Evolutionary conservation across 2,113 vertebrate species (phyloP), one percentile per base, ranked within the genome.

Genomic region (Neoarius graeffei): DNA sequence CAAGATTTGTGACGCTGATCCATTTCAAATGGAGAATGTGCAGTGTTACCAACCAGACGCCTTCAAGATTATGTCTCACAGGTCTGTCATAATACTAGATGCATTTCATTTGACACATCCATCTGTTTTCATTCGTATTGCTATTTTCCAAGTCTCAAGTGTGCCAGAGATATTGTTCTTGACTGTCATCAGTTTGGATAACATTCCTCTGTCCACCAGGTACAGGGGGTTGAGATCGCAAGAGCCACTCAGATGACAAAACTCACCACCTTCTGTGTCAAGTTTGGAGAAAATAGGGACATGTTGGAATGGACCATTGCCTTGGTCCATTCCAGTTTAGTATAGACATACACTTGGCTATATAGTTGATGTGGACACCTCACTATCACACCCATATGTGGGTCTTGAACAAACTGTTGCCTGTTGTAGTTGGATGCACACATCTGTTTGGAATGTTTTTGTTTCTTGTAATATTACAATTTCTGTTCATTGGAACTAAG

Each of bases 1-100:
- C 95, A 98, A 98, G 94, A 98, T 98, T 93, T 98, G 97, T 67
- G 97, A 98, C 0, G 97, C 97, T 0, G 97, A 98, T 93, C 97
- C 97, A 1, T 97, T 97, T 93, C 97, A 98, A 94, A 98, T 98
- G 97, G 97, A 98, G 93, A 98, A 98, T 2, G 96, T 97, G 35
- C 97, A 97, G 93, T 98, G 97, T 93, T 98, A 97, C 95, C 96
- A 97, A 85, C 97, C 97, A 0, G 97, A 98, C 0, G 97, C 97
- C 77, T 95, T 97, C 87, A 97, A 97, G 94, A 98, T 98, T 86
- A 98, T 98, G 97, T 96, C 97, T 17, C 97, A 98, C 93, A 97
- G 97, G 97, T 98, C 81, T 90, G 94, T 79, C 4, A 27, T 71
- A 10, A 27, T 57, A 23, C 25, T 20, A 48, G 2, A 50, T n/a